These are phyloP conservation scores for Platanista minor DNA, from an alignment of 2,113 vertebrate species.

Conservation along the genomic window DNA sequence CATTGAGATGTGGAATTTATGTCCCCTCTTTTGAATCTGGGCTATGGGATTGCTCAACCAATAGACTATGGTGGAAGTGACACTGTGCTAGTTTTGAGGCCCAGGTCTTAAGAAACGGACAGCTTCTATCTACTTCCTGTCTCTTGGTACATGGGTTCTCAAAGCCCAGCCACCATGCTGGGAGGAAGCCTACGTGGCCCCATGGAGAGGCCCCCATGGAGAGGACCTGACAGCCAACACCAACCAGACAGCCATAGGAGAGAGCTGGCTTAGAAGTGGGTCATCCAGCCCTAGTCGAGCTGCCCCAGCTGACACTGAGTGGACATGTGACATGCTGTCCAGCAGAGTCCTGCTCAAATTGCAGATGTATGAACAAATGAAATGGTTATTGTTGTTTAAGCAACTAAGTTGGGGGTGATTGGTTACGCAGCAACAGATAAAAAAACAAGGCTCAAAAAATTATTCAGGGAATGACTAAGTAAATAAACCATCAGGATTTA, in stretches of 20 bases:
- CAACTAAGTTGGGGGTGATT: not conserved
- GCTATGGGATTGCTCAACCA: not conserved
- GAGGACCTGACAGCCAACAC: not conserved
- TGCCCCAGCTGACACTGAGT: too few relatives aligned
- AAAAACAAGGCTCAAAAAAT: not conserved
- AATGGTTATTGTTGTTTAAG: not conserved
- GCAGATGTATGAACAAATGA: not conserved
- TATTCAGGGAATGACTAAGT: not conserved
- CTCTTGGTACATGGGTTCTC: not conserved
- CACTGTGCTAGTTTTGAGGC: not conserved
- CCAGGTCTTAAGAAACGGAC: not conserved
- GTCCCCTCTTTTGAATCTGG: not conserved
- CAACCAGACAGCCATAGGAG: rapidly evolving
- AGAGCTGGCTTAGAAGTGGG: not conserved
- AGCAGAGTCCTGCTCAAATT: rapidly evolving
- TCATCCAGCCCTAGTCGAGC: rapidly evolving
- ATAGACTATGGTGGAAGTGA: too few relatives aligned
- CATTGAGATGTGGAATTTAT: not conserved
- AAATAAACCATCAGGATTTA: not conserved
- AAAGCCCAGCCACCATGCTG: not conserved
- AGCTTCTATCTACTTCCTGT: not conserved
- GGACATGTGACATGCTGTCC: not conserved
- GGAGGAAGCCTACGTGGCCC: not conserved
- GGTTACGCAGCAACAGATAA: not conserved
- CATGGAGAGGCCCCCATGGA: rapidly evolving